Evolutionary conservation across 2,797 vertebrate genomes (phyloP).

Genomic region (Poecilia gillii): DNA sequence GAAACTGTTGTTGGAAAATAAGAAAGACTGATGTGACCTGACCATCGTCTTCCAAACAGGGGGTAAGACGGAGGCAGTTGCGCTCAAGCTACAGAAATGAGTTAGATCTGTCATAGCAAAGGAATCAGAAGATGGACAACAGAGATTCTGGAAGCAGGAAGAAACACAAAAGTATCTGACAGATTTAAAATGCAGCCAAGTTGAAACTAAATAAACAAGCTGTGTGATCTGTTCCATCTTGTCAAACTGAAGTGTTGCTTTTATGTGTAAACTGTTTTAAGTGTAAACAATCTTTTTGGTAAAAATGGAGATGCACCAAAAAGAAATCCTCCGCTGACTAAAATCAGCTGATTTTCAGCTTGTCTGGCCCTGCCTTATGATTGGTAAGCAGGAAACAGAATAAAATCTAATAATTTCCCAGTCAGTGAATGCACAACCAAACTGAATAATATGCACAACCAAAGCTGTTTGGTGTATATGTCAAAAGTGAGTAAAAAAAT

Average conservation of each 20-base stretch:
- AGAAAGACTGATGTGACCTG: conserved; percentile 8
- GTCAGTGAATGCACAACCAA: background rate
- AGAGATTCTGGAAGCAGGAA: conserved; percentile 6
- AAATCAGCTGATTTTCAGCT: background rate
- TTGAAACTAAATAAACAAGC: background rate
- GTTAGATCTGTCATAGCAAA: conserved; percentile 37
- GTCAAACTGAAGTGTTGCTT: conserved; percentile 5
- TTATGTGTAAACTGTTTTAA: background rate
- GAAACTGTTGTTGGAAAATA: background rate
- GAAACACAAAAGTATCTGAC: conserved; percentile 6
- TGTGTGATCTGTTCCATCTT: conserved; percentile 1
- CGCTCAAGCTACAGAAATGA: conserved; percentile 38
- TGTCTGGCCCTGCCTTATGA: background rate
- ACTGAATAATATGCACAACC: background rate
- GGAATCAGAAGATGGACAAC: conserved; percentile 1
- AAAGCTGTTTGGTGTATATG: background rate
- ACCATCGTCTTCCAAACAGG: background rate
- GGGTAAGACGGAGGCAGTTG: conserved; percentile 1
- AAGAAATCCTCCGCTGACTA: background rate
- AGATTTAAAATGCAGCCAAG: background rate
- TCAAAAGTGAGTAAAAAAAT: background rate
- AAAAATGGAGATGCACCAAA: background rate
- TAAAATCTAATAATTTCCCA: background rate
- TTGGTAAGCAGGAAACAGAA: background rate
- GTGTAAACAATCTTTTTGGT: background rate